Base-by-base conservation (phyloP, 2,797 vertebrate genomes). In the Hippoglossus hippoglossus region DNA sequence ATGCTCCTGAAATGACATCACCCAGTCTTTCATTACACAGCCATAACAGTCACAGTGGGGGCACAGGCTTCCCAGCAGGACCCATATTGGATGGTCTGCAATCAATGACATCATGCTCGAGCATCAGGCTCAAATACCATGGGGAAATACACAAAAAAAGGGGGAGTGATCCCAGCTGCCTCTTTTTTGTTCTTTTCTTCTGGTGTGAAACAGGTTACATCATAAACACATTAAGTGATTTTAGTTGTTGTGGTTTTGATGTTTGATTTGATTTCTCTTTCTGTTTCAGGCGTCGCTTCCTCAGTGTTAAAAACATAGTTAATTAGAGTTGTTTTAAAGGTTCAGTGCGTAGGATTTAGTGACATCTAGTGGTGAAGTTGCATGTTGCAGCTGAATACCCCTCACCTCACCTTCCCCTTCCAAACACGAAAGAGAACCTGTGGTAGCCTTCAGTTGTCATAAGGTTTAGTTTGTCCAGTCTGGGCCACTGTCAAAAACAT, bases 91-190 rank as follows among this genome's bases (percentile, higher is more conserved):
- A 87, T 82, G 69, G 68, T 64, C 75, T 64, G 46, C 75, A 77
- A 80, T 88, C 82, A 75, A 80, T 94, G 92, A 92, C 91, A 91
- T 93, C 89, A 93, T 92, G 65, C 71, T 41, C 41, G 13, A 74
- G 73, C 82, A 73, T 85, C 85, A 79, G 4, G 62, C 69, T 79
- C 67, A 72, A 67, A 58, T 75, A 28, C 73, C 57, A 15, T 0
- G 2, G 73, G 75, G 85, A 86, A 69, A 83, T 73, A 71, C 50
- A 79, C 28, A 58, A 75, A 77, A 75, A 75, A 81, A 72, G 54
- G 46, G 28, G 28, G 3, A 41, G 69, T 79, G 79, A 89, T 75
- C 83, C 82, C 85, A 82, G 31, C 55, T 51, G 58, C 28, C 28
- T 10, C 3, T 34, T 2, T n/a, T 77, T 41, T 57, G 31, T 49